Conservation (phyloP, 2,113 vertebrate species). For the Sturnira hondurensis region DNA sequence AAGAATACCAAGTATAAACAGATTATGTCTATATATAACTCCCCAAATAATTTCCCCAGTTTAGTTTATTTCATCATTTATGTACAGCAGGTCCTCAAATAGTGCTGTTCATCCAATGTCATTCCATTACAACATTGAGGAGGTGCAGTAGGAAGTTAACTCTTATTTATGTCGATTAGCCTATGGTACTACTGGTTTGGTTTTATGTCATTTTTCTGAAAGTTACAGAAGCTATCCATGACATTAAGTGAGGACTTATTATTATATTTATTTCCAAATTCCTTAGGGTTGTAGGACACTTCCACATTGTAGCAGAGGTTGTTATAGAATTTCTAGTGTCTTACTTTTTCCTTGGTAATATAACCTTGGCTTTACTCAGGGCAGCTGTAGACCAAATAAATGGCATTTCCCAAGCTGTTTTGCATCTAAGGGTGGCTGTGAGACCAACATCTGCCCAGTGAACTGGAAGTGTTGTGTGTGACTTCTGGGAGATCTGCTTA, state of each 20-base stretch:
- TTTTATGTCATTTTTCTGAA: background rate
- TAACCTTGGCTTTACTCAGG: background rate
- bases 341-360: background rate
- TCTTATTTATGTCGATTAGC: background rate
- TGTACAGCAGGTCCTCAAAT: background rate
- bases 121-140: background rate
- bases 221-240: background rate
- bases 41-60: background rate
- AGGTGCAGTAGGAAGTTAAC: background rate
- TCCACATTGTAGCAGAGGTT: background rate
- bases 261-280: slow-evolving; percentile 5
- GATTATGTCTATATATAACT: background rate
- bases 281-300: background rate
- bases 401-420: background rate
- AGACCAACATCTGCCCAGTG: background rate
- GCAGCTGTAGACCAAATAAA: background rate
- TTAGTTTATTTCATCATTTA: background rate
- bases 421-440: background rate
- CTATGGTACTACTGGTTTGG: background rate
- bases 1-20: slow-evolving; percentile 6
- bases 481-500: background rate
- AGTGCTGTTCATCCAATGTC: background rate
- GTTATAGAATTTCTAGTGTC: background rate
- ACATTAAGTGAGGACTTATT: background rate
- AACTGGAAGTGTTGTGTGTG: background rate